Evolutionary conservation across 2,888 invertebrate species (phyloP), one percentile per base, ranked within the genome.

Genomic region (Saturnia pavonia): DNA sequence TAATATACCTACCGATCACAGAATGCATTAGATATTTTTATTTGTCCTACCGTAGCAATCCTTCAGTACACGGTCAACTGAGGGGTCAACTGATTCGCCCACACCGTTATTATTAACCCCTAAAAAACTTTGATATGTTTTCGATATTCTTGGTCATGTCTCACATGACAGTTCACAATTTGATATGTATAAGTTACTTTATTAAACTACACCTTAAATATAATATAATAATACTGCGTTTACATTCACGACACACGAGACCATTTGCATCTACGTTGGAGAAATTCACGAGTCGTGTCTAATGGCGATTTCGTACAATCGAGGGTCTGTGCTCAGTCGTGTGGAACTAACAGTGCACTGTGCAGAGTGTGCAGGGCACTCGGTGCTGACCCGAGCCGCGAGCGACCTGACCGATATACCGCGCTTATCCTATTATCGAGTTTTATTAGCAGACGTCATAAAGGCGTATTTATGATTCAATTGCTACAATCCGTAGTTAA

Each of bases 91-190:
- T n/a, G n/a, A n/a, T 22, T 57, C 57, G 9, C 7, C 25, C 14
- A 57, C 12, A 25, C 14, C 22, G 63, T 42, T 16, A 42, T 54
- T 77, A 83, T 22, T 67, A 67, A n/a, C n/a, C n/a, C n/a, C n/a
- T n/a, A n/a, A n/a, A 45, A 77, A 78, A 75, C 81, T 84, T 92
- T 92, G 92, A 93, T 93, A 93, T 94, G 94, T 93, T 88, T 89
- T 88, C 76, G 91, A 93, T 92, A 94, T 94, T 93, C 92, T 86
- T 91, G 92, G 89, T 80, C 93, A 92, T 86, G 91, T 82, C 76
- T 72, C 54, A 82, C 90, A 91, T 89, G 91, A 87, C 69, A 79
- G 82, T 80, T 78, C 75, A 82, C 80, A 70, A 78, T 77, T 78
- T 83, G 91, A 92, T 92, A 94, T 93, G 92, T 89, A 81, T 85